Evolutionary conservation across 2,888 invertebrate genomes (phyloP).

Genomic region (Nemotelus pantherinus): DNA sequence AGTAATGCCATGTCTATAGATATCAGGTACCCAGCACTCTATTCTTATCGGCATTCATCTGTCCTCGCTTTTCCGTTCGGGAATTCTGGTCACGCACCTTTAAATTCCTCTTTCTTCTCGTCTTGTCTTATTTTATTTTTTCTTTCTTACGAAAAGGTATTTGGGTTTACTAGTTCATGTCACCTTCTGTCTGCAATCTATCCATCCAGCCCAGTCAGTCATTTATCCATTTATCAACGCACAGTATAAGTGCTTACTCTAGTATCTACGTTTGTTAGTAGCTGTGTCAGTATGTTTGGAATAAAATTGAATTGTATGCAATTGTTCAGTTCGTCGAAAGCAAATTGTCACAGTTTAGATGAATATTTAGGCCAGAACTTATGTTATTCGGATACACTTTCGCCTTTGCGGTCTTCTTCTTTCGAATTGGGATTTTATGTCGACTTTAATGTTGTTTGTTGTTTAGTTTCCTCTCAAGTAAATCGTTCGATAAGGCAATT

Average conservation of each 20-base stretch:
- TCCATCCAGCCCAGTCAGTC: background rate
- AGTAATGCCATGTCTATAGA: too few relatives aligned
- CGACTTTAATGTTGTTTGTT: background rate
- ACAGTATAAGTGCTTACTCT: background rate
- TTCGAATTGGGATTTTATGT: background rate
- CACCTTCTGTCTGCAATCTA: conserved; percentile 3
- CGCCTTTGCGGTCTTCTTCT: background rate
- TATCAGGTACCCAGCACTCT: too few relatives aligned
- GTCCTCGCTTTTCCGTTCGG: background rate
- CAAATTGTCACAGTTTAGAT: conserved; percentile 31
- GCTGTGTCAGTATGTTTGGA: background rate
- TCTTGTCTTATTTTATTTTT: too few relatives aligned
- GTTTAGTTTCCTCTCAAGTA: background rate
- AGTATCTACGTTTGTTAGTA: background rate
- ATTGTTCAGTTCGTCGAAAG: background rate
- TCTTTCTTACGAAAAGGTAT: background rate
- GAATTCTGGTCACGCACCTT: conserved; percentile 19
- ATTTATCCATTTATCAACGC: background rate
- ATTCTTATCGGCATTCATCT: background rate
- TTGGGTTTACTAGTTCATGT: conserved; percentile 12
- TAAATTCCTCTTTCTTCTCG: background rate
- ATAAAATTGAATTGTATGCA: too few relatives aligned
- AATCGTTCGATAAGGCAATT: background rate
- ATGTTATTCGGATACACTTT: background rate
- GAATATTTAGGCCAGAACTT: conserved; percentile 40